Conservation (phyloP, 1,140 invertebrate species). For the Patella vulgata region DNA sequence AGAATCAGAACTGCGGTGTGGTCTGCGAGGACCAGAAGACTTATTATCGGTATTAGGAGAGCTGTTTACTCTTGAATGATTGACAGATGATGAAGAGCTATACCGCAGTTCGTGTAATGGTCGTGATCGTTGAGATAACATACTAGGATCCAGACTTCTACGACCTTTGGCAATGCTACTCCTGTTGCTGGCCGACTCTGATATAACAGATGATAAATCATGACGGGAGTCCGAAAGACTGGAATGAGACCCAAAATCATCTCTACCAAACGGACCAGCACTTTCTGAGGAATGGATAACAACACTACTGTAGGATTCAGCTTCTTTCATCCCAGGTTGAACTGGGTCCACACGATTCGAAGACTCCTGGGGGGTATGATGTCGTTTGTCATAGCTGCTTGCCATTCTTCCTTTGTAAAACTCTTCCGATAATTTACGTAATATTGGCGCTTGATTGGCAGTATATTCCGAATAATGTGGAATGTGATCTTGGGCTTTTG, state of each 20-base stretch:
- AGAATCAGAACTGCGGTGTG: constrained; percentile 19
- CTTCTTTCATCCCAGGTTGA: constrained; percentile 47
- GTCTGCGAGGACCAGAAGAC: constrained; percentile 16
- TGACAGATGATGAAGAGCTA: constrained; percentile 22
- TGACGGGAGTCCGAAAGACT: constrained; percentile 39
- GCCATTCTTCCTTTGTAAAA: constrained; percentile 45
- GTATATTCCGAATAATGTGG: constrained; percentile 22
- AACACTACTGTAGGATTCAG: constrained; percentile 58
- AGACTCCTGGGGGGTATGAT: no score
- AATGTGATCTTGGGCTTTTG: not conserved
- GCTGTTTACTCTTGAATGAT: constrained; percentile 13
- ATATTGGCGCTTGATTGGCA: constrained; percentile 71
- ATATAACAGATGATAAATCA: constrained; percentile 26
- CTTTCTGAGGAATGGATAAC: constrained; percentile 52
- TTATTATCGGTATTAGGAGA: constrained; percentile 1
- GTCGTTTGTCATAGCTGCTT: constrained; percentile 36
- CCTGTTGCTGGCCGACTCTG: constrained; percentile 6
- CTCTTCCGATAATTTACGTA: constrained; percentile 73
- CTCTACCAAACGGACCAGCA: constrained; percentile 48
- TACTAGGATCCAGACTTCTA: constrained; percentile 45
- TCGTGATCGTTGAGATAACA: constrained; percentile 28
- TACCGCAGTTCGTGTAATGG: constrained; percentile 28
- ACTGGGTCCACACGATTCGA: constrained; percentile 33
- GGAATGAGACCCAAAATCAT: constrained; percentile 46
- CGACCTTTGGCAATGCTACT: constrained; percentile 29